A percentile compares a stretch with the other conserved stretches of the same genome.
These are phyloP conservation scores for Papilio elwesi DNA, from an alignment of 2,888 invertebrate species.

Conservation along the genomic window DNA sequence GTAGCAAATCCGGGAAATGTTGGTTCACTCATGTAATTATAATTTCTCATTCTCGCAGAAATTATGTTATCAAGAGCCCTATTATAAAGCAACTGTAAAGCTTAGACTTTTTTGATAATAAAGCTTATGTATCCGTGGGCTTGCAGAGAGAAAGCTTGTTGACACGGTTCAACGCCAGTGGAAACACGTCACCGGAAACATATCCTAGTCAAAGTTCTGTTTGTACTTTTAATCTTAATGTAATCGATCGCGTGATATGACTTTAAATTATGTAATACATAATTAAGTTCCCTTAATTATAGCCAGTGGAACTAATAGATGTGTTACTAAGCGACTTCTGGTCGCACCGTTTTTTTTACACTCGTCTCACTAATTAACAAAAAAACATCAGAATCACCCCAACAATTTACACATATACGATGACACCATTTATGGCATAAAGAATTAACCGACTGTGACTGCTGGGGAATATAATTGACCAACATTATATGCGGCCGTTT, in stretches of 20 bases:
- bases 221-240: slow-evolving; percentile 8
- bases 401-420: slow-evolving; percentile 42
- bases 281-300: not conserved
- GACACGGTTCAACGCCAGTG: too few species aligned
- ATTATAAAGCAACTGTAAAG: too few species aligned
- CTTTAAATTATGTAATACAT: not conserved
- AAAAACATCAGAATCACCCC: slow-evolving; percentile 23
- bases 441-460: slow-evolving; percentile 42
- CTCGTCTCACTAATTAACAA: slow-evolving; percentile 34
- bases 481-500: not conserved
- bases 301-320: slow-evolving; percentile 27
- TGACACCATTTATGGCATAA: slow-evolving; percentile 44
- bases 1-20: too few species aligned
- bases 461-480: slow-evolving; percentile 20
- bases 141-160: too few species aligned
- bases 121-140: too few species aligned
- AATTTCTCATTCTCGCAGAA: too few species aligned
- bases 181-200: too few species aligned
- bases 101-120: too few species aligned
- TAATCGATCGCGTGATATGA: slow-evolving; percentile 8
- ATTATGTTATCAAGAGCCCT: too few species aligned
- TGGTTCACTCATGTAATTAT: too few species aligned
- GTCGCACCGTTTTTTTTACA: slow-evolving; percentile 10
- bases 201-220: not conserved
- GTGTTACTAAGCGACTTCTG: slow-evolving; percentile 5